Evolutionary conservation across 2,797 vertebrate species (phyloP).

Genomic region (Parauchenoglanis ngamensis): DNA sequence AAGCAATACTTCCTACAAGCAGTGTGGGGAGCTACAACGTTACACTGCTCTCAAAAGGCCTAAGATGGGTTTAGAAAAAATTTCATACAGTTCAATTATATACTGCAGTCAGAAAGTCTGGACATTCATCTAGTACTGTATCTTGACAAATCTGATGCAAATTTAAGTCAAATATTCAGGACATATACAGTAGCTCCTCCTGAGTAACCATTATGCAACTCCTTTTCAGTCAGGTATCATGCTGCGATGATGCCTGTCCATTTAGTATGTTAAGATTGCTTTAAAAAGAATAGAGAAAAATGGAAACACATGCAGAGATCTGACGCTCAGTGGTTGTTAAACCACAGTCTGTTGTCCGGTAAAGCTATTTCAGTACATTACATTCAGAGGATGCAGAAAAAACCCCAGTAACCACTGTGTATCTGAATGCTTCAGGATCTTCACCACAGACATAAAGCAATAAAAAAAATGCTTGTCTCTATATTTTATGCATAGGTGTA

Average conservation of each 20-base stretch:
- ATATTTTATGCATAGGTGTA: neutral
- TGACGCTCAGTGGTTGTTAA: conserved; percentile 40
- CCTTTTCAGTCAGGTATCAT: conserved; percentile 23
- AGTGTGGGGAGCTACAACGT: conserved; percentile 49
- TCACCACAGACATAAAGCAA: neutral
- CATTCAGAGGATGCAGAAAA: conserved; percentile 1
- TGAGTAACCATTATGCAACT: conserved; percentile 26
- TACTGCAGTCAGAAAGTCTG: conserved; percentile 5
- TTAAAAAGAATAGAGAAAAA: conserved; percentile 27
- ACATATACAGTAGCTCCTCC: conserved; percentile 12
- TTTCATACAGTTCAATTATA: neutral
- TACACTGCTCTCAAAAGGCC: conserved; percentile 18
- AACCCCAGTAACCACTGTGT: conserved; percentile 23
- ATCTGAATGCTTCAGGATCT: conserved; percentile 30
- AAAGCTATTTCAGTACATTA: conserved; percentile 41
- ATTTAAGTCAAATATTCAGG: neutral
- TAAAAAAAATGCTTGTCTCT: neutral
- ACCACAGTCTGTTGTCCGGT: conserved; percentile 29
- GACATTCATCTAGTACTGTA: neutral
- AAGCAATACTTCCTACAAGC: conserved; percentile 40
- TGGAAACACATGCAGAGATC: conserved; percentile 13
- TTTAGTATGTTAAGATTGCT: conserved; percentile 46
- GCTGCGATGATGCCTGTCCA: conserved; percentile 31
- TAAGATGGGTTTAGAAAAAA: neutral
- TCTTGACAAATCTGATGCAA: conserved; percentile 19